phyloP scores from a whole-genome alignment of 2,113 vertebrate genomes.

The Garra rufa region DNA sequence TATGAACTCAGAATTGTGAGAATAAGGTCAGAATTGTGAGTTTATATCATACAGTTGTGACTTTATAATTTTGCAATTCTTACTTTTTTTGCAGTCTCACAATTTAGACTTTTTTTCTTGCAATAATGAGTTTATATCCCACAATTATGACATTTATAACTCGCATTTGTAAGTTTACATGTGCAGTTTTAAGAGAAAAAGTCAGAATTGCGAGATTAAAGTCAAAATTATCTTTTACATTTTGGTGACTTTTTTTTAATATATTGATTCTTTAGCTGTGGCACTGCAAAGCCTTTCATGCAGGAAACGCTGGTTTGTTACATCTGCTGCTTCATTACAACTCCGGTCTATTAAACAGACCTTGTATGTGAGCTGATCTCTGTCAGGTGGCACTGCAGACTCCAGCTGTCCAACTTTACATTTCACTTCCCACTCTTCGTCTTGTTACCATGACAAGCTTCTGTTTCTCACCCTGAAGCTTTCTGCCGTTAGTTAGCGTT shows the following conservation, averaged over 20 bases:
- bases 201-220: no score
- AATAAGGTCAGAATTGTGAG: no score
- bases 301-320: background rate
- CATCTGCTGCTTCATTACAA: constrained; percentile 9
- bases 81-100: no score
- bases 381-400: constrained; percentile 18
- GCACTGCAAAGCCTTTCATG: background rate
- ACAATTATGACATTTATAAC: no score
- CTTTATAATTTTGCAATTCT: no score
- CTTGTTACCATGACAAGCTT: constrained; percentile 41
- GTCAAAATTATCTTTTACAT: no score
- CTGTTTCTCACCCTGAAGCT: constrained; percentile 23
- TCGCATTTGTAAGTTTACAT: no score
- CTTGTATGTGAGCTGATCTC: constrained; percentile 7
- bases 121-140: no score
- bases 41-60: no score
- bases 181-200: no score
- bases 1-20: no score
- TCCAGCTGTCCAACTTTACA: constrained; percentile 26
- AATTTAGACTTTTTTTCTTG: no score
- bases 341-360: background rate
- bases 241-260: background rate
- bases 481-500: constrained; percentile 8
- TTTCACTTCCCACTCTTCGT: constrained; percentile 35
- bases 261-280: background rate